Conservation (phyloP, 2,797 vertebrate genomes). For the Pseudochirops cupreus region DNA sequence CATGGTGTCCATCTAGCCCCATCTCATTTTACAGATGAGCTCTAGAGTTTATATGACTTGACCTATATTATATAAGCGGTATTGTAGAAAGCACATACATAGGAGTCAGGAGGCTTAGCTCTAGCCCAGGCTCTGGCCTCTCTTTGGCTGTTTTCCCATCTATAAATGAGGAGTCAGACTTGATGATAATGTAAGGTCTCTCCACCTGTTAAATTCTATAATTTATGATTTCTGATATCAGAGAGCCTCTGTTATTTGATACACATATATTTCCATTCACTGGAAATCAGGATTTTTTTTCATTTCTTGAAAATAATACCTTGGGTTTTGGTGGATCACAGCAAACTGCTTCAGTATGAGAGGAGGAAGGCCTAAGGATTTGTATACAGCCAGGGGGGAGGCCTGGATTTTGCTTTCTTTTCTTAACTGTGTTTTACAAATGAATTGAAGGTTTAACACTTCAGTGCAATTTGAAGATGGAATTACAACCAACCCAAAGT, state of each 20-base stretch:
- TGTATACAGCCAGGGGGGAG: conserved; percentile 5
- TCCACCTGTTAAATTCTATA: neutral
- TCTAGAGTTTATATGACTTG: neutral
- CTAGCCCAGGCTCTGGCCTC: neutral
- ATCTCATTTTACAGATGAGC: neutral
- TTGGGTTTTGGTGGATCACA: neutral
- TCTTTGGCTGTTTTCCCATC: neutral
- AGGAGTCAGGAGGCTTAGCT: neutral
- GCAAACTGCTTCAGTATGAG: conserved; percentile 30
- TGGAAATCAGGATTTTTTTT: neutral
- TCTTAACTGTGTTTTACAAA: conserved; percentile 74
- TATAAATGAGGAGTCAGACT: neutral
- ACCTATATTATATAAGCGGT: neutral
- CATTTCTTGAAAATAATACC: conserved; percentile 12
- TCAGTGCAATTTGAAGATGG: conserved; percentile 66
- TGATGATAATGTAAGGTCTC: neutral
- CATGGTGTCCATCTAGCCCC: neutral
- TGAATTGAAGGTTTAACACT: conserved; percentile 75
- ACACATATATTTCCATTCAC: neutral
- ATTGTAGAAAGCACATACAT: neutral
- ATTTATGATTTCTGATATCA: neutral
- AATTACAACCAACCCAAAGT: neutral
- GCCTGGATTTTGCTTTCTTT: conserved; percentile 69
- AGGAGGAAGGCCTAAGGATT: neutral
- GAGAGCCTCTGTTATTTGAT: neutral